Percentiles rank a stretch among this genome's conserved stretches.
phyloP scores from a whole-genome alignment of 2,888 invertebrate species.

The Taphrorychus bicolor region DNA sequence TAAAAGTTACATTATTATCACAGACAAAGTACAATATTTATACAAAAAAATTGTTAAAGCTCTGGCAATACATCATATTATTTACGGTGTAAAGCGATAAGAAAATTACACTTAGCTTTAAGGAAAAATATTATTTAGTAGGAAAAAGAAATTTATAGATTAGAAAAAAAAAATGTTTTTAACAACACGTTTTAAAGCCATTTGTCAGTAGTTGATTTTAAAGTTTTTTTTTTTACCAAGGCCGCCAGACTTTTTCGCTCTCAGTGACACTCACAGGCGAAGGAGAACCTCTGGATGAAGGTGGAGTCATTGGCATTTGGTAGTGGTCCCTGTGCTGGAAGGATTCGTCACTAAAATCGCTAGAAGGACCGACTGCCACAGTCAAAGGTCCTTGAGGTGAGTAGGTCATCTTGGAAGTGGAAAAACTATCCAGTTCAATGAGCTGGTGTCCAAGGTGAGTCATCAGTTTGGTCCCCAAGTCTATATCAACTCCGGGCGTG shows the following conservation, averaged over 20 bases:
- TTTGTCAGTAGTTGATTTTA: too few species aligned
- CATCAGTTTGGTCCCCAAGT: slow-evolving; percentile 86
- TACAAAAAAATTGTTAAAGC: neutral
- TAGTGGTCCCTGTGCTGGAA: slow-evolving; percentile 62
- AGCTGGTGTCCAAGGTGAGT: slow-evolving; percentile 84
- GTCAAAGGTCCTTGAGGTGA: slow-evolving; percentile 11
- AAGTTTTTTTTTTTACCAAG: slow-evolving; percentile 62
- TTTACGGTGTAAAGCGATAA: neutral
- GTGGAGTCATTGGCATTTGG: slow-evolving; percentile 72
- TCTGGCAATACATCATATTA: neutral
- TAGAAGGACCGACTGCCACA: slow-evolving; percentile 37
- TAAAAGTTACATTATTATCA: neutral
- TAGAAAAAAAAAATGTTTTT: neutral
- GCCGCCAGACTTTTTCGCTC: slow-evolving; percentile 67
- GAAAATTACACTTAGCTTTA: neutral
- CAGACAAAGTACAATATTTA: neutral
- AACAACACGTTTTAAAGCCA: neutral
- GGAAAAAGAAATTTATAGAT: neutral
- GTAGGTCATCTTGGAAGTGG: slow-evolving; percentile 41
- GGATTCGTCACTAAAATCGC: slow-evolving; percentile 53
- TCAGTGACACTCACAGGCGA: slow-evolving; percentile 68
- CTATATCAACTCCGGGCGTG: slow-evolving; percentile 84
- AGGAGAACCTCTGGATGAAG: slow-evolving; percentile 61
- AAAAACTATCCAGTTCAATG: slow-evolving; percentile 73
- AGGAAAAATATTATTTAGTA: neutral